These are phyloP conservation scores for Calephelis nemesis DNA, from an alignment of 1,140 invertebrate species.

Conservation along the genomic window DNA sequence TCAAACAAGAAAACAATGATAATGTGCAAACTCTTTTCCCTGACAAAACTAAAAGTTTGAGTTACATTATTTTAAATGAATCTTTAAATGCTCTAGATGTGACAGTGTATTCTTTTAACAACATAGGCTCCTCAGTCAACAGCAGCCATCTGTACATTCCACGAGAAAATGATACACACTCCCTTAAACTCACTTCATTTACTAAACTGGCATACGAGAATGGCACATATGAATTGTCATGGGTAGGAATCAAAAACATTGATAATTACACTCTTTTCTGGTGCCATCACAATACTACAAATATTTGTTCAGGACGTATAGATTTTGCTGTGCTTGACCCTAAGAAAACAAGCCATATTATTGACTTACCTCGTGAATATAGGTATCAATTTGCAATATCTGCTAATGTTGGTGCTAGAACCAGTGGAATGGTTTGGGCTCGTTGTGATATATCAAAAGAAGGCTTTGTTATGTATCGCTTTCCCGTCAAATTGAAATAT, in stretches of 20 bases:
- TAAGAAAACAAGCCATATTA: constrained; percentile 56
- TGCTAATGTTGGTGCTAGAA: constrained; percentile 81
- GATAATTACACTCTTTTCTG: constrained; percentile 87
- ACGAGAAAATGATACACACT: constrained; percentile 75
- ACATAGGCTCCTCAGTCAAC: constrained; percentile 78
- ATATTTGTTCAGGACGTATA: constrained; percentile 59
- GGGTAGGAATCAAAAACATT: constrained; percentile 79
- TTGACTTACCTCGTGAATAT: constrained; percentile 57
- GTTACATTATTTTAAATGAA: constrained; percentile 55
- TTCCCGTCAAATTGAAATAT: constrained; percentile 80
- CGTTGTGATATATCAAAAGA: constrained; percentile 87
- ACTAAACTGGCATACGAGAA: constrained; percentile 81
- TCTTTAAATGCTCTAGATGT: constrained; percentile 59
- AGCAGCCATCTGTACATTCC: constrained; percentile 82
- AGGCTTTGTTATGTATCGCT: constrained; percentile 84
- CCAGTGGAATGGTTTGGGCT: constrained; percentile 89
- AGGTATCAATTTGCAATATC: constrained; percentile 84
- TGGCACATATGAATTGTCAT: constrained; percentile 85
- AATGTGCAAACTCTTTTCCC: constrained; percentile 46
- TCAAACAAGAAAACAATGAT: constrained; percentile 45
- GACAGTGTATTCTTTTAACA: constrained; percentile 79
- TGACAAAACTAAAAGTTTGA: constrained; percentile 62
- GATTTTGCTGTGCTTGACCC: constrained; percentile 58
- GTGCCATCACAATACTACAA: constrained; percentile 79
- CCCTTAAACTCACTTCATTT: constrained; percentile 83